phyloP scores from a whole-genome alignment of 2,888 invertebrate genomes.

The Callyntrura guangdongensis region DNA sequence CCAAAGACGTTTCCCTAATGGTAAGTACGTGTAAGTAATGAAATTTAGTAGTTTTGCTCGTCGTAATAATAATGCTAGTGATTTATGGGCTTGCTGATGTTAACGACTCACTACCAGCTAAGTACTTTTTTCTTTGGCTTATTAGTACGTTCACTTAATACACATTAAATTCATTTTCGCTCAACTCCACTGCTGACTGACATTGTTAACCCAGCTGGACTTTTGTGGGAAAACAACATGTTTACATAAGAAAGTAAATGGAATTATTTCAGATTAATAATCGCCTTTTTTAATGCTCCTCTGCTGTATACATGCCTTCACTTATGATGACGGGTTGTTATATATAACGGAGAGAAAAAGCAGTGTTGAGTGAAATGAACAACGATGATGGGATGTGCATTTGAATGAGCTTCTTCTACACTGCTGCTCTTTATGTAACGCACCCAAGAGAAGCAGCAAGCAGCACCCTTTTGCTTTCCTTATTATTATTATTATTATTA shows the following conservation, averaged over 20 bases:
- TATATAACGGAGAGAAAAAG: background rate
- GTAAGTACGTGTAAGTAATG: slow-evolving; percentile 78
- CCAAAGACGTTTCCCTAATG: slow-evolving; percentile 65
- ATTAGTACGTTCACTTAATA: slow-evolving; percentile 76
- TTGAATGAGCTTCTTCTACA: slow-evolving; percentile 42
- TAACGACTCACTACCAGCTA: slow-evolving; percentile 80
- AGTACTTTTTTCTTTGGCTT: slow-evolving; percentile 78
- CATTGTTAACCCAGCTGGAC: slow-evolving; percentile 54
- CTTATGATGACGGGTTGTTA: background rate
- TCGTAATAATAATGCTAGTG: slow-evolving; percentile 75
- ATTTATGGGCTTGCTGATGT: slow-evolving; percentile 83
- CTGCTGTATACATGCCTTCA: background rate
- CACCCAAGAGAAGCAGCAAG: background rate
- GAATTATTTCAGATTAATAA: slow-evolving; percentile 57
- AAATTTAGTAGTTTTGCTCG: slow-evolving; percentile 64
- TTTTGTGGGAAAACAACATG: slow-evolving; percentile 73
- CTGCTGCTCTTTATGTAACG: background rate
- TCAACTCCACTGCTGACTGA: background rate
- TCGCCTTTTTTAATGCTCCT: slow-evolving; percentile 9
- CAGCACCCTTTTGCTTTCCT: slow-evolving; percentile 17
- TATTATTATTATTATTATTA: slow-evolving; percentile 4
- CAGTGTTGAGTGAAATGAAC: slow-evolving; percentile 36
- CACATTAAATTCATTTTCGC: slow-evolving; percentile 72
- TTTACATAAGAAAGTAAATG: slow-evolving; percentile 29
- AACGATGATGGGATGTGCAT: slow-evolving; percentile 39